phyloP scores from a whole-genome alignment of 2,888 invertebrate species.

The Lamellibrachia satsuma region DNA sequence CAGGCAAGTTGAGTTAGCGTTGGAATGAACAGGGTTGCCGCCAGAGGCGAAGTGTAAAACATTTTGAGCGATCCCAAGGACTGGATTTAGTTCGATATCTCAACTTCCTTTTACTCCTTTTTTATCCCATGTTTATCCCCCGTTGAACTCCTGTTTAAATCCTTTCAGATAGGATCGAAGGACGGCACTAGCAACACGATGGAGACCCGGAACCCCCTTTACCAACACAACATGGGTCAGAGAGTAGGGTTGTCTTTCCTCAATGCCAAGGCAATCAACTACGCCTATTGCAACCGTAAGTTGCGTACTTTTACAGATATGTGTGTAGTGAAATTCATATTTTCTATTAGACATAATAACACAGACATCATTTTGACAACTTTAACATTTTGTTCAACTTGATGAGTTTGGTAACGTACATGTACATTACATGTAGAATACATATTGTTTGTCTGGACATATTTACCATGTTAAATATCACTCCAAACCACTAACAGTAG shows the following conservation, averaged over 20 bases:
- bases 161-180: background rate
- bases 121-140: too few species aligned
- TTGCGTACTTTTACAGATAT: background rate
- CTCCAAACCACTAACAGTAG: background rate
- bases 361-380: too few species aligned
- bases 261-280: constrained; percentile 24
- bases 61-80: too few species aligned
- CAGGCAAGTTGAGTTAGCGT: too few species aligned
- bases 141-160: background rate
- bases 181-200: constrained; percentile 13
- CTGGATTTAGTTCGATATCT: too few species aligned
- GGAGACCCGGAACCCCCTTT: constrained; percentile 20
- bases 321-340: background rate
- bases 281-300: constrained; percentile 25
- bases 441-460: too few species aligned
- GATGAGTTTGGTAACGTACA: background rate
- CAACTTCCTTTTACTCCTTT: too few species aligned
- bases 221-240: constrained; percentile 23
- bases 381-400: background rate
- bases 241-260: constrained; percentile 21
- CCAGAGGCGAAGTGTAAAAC: too few species aligned
- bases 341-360: background rate
- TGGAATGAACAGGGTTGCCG: too few species aligned
- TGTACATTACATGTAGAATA: background rate
- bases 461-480: background rate